These are phyloP conservation scores for Deilephila elpenor DNA, from an alignment of 2,888 invertebrate genomes.

Conservation along the genomic window DNA sequence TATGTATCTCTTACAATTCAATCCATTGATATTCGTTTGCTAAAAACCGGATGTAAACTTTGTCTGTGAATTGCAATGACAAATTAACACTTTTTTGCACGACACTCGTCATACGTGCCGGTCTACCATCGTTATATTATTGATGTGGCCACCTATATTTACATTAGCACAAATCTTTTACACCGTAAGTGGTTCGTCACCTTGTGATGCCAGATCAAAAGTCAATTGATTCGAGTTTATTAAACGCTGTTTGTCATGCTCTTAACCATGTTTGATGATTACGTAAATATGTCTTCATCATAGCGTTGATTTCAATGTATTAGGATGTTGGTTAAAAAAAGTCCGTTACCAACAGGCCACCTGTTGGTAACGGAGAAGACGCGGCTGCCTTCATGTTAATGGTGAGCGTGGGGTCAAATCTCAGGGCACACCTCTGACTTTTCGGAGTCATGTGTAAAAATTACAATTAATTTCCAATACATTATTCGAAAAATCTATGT, in stretches of 20 bases:
- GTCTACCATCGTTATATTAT: not conserved
- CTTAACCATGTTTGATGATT: constrained; percentile 22
- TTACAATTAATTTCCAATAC: no score
- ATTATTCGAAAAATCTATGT: no score
- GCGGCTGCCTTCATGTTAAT: no score
- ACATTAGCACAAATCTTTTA: not conserved
- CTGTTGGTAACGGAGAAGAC: no score
- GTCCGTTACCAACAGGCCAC: no score
- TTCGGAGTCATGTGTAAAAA: no score
- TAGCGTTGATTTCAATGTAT: not conserved
- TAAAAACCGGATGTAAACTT: no score
- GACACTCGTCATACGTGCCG: not conserved
- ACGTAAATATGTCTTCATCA: not conserved
- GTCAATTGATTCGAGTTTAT: constrained; percentile 24
- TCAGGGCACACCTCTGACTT: no score
- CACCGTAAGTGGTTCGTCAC: not conserved
- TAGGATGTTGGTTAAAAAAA: not conserved
- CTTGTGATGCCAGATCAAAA: constrained; percentile 31
- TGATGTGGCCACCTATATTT: not conserved
- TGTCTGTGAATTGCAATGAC: no score
- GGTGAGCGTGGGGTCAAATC: no score
- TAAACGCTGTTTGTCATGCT: constrained; percentile 19
- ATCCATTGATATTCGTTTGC: no score
- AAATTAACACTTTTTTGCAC: not conserved
- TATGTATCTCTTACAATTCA: no score